These are phyloP conservation scores for Valencia hispanica DNA, from an alignment of 2,797 vertebrate species.

Conservation along the genomic window DNA sequence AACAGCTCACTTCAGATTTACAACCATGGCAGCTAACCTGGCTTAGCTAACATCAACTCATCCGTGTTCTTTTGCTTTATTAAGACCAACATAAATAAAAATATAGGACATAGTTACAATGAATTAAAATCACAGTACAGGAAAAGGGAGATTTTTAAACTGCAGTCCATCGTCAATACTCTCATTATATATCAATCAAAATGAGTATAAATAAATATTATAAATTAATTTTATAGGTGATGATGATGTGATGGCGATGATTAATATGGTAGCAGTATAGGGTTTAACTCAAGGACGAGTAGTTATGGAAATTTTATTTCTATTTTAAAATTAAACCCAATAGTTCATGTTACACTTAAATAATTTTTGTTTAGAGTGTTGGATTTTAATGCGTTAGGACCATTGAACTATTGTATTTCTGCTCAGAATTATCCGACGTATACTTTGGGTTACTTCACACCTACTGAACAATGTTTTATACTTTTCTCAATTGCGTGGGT, in stretches of 20 bases:
- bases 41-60: too few relatives aligned
- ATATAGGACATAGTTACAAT: too few relatives aligned
- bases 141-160: too few relatives aligned
- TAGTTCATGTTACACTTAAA: background rate
- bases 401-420: background rate
- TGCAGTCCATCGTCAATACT: too few relatives aligned
- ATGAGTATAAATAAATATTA: background rate
- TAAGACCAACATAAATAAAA: too few relatives aligned
- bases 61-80: too few relatives aligned
- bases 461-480: constrained; percentile 15
- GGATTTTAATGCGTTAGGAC: background rate
- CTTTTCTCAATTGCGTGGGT: constrained; percentile 33
- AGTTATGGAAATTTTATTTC: background rate
- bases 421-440: background rate
- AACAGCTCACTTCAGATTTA: too few relatives aligned
- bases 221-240: background rate
- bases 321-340: too few relatives aligned
- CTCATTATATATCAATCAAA: too few relatives aligned
- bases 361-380: background rate
- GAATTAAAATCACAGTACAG: too few relatives aligned
- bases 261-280: background rate
- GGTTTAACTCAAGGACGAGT: background rate
- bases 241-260: too few relatives aligned
- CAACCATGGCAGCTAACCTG: too few relatives aligned
- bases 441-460: background rate